phyloP scores from a whole-genome alignment of 2,797 vertebrate species.

The Pseudochaenichthys georgianus region DNA sequence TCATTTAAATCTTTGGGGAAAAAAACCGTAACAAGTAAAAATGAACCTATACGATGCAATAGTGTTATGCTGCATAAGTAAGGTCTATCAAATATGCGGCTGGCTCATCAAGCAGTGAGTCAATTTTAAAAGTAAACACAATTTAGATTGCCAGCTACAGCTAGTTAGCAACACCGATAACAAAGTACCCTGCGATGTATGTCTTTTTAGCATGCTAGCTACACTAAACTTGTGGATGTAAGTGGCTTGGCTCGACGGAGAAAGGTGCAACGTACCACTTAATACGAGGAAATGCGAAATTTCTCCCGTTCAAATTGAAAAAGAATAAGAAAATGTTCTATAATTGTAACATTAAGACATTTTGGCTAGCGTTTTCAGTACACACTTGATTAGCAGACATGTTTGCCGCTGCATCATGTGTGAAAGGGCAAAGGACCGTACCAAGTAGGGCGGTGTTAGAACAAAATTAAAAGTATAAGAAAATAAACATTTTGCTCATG shows the following conservation, averaged over 20 bases:
- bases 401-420: constrained; percentile 68
- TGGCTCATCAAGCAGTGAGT: background rate
- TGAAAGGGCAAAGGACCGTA: constrained; percentile 70
- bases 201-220: constrained; percentile 58
- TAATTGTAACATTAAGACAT: constrained; percentile 57
- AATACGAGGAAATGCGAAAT: constrained; percentile 17
- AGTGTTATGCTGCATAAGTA: background rate
- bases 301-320: constrained; percentile 5
- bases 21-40: background rate
- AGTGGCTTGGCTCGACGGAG: background rate
- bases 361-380: constrained; percentile 43
- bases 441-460: constrained; percentile 27
- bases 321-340: background rate
- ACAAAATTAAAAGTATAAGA: background rate
- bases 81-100: background rate
- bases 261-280: constrained; percentile 57
- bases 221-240: constrained; percentile 11
- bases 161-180: constrained; percentile 10
- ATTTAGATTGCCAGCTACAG: constrained; percentile 16
- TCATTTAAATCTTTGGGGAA: background rate
- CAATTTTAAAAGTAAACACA: background rate
- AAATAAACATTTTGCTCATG: background rate
- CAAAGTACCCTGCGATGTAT: constrained; percentile 43
- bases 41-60: accelerated
- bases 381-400: constrained; percentile 64